Evolutionary conservation across 2,888 invertebrate species (phyloP).

Genomic region (Scrobipalpa costella): DNA sequence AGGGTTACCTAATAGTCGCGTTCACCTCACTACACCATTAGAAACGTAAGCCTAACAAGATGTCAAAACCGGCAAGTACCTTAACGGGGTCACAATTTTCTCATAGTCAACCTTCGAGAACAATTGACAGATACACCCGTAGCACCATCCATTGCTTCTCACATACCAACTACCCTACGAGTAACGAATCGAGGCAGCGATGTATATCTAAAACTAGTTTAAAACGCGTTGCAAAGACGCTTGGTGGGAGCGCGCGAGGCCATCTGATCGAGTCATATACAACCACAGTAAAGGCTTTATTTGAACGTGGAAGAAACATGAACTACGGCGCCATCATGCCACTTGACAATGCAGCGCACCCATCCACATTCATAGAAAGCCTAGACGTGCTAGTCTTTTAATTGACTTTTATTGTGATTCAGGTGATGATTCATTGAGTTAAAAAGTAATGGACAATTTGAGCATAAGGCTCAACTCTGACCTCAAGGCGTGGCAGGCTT

Average conservation of each 20-base stretch:
- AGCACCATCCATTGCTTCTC: slow-evolving; percentile 30
- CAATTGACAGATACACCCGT: slow-evolving; percentile 21
- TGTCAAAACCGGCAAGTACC: slow-evolving; percentile 44
- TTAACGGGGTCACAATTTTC: slow-evolving; percentile 63
- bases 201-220: slow-evolving; percentile 43
- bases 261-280: slow-evolving; percentile 44
- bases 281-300: too few relatives aligned
- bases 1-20: slow-evolving; percentile 41
- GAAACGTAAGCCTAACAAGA: slow-evolving; percentile 45
- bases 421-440: slow-evolving; percentile 51
- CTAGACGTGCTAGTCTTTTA: too few relatives aligned
- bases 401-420: slow-evolving; percentile 43
- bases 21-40: slow-evolving; percentile 33
- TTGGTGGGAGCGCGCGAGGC: slow-evolving; percentile 66
- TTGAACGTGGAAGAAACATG: too few relatives aligned
- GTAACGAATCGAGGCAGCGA: slow-evolving; percentile 50
- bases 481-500: slow-evolving; percentile 47
- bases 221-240: slow-evolving; percentile 50
- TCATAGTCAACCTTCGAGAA: slow-evolving; percentile 59
- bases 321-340: too few relatives aligned
- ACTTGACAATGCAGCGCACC: too few relatives aligned
- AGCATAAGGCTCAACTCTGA: slow-evolving; percentile 48
- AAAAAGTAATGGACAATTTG: slow-evolving; percentile 58
- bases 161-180: slow-evolving; percentile 37
- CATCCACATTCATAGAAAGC: too few relatives aligned